Evolutionary conservation across 2,113 vertebrate species (phyloP), one percentile per base, ranked within the genome.

Genomic region (Hippocampus barbouri): DNA sequence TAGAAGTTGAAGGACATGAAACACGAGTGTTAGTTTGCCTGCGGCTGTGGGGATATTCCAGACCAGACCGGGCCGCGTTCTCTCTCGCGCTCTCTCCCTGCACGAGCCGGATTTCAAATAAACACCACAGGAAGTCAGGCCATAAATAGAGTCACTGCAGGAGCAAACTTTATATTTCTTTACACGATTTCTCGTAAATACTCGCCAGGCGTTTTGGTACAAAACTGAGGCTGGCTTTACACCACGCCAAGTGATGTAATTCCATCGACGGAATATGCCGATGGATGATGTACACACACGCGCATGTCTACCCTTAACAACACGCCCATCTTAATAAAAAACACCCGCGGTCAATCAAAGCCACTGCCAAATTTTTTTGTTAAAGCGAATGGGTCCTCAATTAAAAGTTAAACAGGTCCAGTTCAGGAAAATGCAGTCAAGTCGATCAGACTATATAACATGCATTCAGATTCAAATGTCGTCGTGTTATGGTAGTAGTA

Each of bases 1-100:
- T 79, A 76, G 72, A 47, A 87, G 84, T 81, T 89, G 86, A 89
- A 86, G 86, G 89, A 90, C 87, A 89, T 89, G 89, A 89, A 88
- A 80, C 88, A 91, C 89, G 86, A 90, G 86, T 75, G 78, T 70
- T 62, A 79, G 74, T 14, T 61, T 61, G 59, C 63, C 78, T 77
- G 84, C 70, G 80, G 79, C 86, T 49, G 79, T 25, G 69, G 70
- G 82, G 78, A 83, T 75, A 83, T 68, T 83, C 74, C 69, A 65
- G 71, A 73, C 64, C 67, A 16, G 71, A 66, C 68, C 62, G 73
- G 69, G 25, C 73, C 27, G 59, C 27, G 27, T 30, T 34, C 57
- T 61, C 59, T 34, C 27, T 25, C 56, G 3, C 3, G 30, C 30
- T 30, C 30, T 30, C 23, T 25, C 73, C 67, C 27, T 30, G n/a